Evolutionary conservation across 2,113 vertebrate genomes (phyloP), one percentile per base, ranked within the genome.

Genomic region (Serilophus lunatus): DNA sequence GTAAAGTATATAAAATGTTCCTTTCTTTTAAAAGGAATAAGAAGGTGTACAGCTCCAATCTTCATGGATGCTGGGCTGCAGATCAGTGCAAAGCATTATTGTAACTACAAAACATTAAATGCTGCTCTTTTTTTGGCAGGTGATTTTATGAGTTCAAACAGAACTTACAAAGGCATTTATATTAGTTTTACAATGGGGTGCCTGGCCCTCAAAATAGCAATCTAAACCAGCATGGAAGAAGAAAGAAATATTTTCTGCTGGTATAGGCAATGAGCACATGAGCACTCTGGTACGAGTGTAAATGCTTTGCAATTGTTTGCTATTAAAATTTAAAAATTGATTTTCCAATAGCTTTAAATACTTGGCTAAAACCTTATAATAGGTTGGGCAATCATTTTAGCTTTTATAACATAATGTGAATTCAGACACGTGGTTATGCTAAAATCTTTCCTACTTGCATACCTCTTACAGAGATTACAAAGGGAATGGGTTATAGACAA

Each of bases 401-500:
- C 88, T 97, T 95, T 97, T 95, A 97, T 89, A 90, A 90, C 81
- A 77, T 91, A 96, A 96, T 93, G 76, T 71, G 92, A 95, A 96
- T 90, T 88, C 95, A 98, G 96, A 96, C 85, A 93, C 89, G 56
- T 69, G 88, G 95, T 97, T 94, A 91, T 61, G 85, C 57, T 93
- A 90, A 93, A 97, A 96, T 96, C 96, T 92, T 97, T 96, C 97
- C 94, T 92, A 38, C 90, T 96, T 96, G 95, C 96, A 77, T 93
- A 92, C 78, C 95, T 97, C 97, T 98, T 86, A 63, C 57, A 44
- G 49, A 91, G 94, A 97, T 97, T 97, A 98, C 87, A 81, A 92
- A 97, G 89, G 72, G 89, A 97, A 94, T 16, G 59, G 86, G 92
- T 94, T 97, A 79, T 70, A 98, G 97, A 97, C 97, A 97, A 98